phyloP scores from a whole-genome alignment of 2,113 vertebrate genomes.

The Dasyprocta punctata region DNA sequence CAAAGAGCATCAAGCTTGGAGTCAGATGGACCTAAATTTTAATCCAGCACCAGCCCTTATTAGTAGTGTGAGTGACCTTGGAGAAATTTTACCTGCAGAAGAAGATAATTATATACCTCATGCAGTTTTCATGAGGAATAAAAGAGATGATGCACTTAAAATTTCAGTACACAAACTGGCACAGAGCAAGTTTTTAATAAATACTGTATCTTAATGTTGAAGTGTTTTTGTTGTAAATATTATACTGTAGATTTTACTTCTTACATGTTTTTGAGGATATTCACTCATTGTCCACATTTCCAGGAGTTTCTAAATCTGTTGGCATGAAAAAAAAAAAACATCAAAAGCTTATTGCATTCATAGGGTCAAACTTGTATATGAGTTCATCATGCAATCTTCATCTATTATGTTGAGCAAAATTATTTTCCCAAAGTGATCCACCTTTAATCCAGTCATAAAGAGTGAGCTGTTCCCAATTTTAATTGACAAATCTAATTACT shows the following conservation, averaged over 20 bases:
- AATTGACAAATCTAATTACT: conserved; percentile 83
- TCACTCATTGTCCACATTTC: background rate
- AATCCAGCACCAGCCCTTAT: conserved; percentile 31
- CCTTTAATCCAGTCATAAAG: conserved; percentile 77
- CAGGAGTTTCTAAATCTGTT: background rate
- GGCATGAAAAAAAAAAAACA: background rate
- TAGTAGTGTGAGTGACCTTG: conserved; percentile 50
- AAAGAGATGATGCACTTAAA: conserved; percentile 29
- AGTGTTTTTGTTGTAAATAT: background rate
- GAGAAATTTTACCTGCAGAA: conserved; percentile 35
- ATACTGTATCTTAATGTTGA: background rate
- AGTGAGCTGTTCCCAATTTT: conserved; percentile 71
- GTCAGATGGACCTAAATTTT: conserved; percentile 62
- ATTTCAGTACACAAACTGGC: background rate
- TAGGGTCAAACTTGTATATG: background rate
- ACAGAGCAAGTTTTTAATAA: conserved; percentile 23
- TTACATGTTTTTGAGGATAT: conserved; percentile 1
- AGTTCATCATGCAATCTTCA: conserved; percentile 65
- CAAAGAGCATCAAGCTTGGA: conserved; percentile 29
- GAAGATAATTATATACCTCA: conserved; percentile 53
- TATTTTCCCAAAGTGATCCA: conserved; percentile 69
- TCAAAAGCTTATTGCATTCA: conserved; percentile 29
- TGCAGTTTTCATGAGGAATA: conserved; percentile 40
- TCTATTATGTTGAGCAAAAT: conserved; percentile 73
- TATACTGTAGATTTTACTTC: background rate